phyloP scores from a whole-genome alignment of 2,113 vertebrate genomes.

The Columba livia region DNA sequence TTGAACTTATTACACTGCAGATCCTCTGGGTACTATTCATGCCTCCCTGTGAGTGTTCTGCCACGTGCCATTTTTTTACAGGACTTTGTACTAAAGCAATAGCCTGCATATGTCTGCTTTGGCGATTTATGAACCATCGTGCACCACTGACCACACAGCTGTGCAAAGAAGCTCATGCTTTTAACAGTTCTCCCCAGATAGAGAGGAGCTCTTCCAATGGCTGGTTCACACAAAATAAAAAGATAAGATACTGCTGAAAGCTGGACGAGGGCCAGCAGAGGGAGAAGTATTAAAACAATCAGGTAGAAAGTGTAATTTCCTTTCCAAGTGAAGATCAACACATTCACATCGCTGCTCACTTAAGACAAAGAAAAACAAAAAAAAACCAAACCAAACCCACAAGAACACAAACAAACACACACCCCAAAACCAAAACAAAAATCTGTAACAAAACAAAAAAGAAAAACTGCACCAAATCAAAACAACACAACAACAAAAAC shows the following conservation, averaged over 20 bases:
- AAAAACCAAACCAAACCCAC: neutral
- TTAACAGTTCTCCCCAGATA: neutral
- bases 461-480: too few species aligned
- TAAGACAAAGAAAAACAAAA: neutral
- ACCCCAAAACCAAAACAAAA: too few species aligned
- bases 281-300: neutral
- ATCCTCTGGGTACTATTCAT: neutral
- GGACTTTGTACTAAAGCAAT: neutral
- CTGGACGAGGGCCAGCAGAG: neutral
- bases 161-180: neutral
- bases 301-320: neutral
- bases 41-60: neutral
- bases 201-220: neutral
- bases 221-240: neutral
- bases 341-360: neutral
- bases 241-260: neutral
- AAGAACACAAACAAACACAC: too few species aligned
- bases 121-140: neutral
- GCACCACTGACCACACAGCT: neutral
- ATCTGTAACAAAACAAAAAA: too few species aligned
- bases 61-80: neutral
- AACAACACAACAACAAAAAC: too few species aligned
- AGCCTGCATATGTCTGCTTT: neutral
- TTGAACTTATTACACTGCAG: neutral
- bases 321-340: neutral